Evolutionary conservation across 2,888 invertebrate genomes (phyloP).

Genomic region (Seira sanloemensis): DNA sequence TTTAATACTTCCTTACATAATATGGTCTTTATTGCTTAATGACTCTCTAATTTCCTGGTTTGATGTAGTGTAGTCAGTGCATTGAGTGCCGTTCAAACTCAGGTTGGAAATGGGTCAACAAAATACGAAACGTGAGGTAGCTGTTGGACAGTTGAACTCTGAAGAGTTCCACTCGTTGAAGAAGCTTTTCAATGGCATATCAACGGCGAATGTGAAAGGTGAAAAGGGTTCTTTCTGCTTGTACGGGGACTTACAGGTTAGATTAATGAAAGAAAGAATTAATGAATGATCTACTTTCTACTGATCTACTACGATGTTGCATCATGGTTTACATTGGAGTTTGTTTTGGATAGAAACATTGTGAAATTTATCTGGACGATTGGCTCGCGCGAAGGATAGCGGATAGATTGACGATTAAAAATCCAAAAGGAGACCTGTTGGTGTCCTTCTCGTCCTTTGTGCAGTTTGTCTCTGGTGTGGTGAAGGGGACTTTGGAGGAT

Average conservation of each 20-base stretch:
- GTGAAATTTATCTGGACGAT: constrained; percentile 70
- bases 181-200: constrained; percentile 59
- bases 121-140: constrained; percentile 61
- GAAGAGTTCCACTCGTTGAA: constrained; percentile 64
- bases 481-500: constrained; percentile 70
- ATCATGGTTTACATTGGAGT: no score
- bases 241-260: constrained; percentile 65
- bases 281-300: no score
- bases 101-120: constrained; percentile 66
- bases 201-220: constrained; percentile 47
- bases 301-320: no score
- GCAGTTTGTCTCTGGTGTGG: constrained; percentile 64
- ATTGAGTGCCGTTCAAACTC: no score
- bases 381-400: constrained; percentile 69
- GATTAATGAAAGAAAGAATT: no score
- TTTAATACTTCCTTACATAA: no score
- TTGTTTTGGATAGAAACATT: no score
- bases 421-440: constrained; percentile 59
- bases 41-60: no score
- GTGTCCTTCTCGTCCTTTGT: constrained; percentile 63
- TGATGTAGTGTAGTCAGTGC: no score
- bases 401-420: constrained; percentile 61
- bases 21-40: no score
- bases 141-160: constrained; percentile 61
- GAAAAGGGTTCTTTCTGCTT: constrained; percentile 57